Conservation (phyloP, 2,113 vertebrate genomes). For the Odocoileus hemionus region DNA sequence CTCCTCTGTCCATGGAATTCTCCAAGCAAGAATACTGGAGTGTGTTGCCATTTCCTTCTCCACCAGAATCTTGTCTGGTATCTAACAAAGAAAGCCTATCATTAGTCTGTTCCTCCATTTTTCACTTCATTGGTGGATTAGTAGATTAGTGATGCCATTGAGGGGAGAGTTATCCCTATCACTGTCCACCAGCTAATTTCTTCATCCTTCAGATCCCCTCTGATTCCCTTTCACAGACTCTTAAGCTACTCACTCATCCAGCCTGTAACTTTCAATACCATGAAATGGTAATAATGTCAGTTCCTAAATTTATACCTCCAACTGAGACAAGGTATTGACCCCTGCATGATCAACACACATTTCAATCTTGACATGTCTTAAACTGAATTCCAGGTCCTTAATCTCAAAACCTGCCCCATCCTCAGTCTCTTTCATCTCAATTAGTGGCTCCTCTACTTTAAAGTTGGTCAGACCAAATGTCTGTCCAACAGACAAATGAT, state of each 20-base stretch:
- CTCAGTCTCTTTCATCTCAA: neutral
- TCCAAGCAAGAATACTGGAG: neutral
- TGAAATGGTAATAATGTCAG: neutral
- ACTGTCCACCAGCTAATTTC: neutral
- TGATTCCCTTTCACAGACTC: neutral
- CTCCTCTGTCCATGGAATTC: neutral
- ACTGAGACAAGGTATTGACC: neutral
- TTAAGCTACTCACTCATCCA: neutral
- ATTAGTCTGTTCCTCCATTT: neutral
- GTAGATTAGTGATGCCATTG: neutral
- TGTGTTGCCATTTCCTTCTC: neutral
- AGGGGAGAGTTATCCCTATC: neutral
- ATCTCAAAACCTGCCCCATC: neutral
- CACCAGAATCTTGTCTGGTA: neutral
- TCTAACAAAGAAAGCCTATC: neutral
- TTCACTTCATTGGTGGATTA: neutral
- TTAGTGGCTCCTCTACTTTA: neutral
- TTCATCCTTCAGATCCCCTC: neutral
- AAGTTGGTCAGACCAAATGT: neutral
- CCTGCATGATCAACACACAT: neutral
- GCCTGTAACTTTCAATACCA: neutral
- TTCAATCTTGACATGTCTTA: neutral
- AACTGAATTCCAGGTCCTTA: neutral
- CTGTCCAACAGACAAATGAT: neutral
- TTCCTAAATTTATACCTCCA: neutral